Evolutionary conservation across 2,797 vertebrate genomes (phyloP).

Genomic region (Hippopotamyrus pictus): DNA sequence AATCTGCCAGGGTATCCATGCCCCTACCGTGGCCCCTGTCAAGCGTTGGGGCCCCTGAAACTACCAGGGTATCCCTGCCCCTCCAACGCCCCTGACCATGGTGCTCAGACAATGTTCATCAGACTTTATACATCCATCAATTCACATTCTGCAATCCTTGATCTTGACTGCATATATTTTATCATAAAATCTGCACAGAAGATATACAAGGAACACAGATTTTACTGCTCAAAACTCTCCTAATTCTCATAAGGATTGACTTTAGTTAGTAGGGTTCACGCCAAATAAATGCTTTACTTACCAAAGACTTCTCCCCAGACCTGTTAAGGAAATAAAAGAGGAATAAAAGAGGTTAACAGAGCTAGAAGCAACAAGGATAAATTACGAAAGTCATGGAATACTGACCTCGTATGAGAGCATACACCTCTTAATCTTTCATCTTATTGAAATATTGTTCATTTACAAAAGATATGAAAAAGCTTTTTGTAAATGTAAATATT

Average conservation of each 20-base stretch:
- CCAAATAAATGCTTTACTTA: slow-evolving; percentile 6
- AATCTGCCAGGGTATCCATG: background rate
- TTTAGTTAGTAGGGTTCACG: background rate
- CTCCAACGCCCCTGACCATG: background rate
- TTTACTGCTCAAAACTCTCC: background rate
- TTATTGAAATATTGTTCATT: background rate
- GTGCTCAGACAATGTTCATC: background rate
- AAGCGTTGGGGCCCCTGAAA: too few species aligned
- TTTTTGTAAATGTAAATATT: background rate
- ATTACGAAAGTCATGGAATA: background rate
- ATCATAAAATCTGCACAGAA: background rate
- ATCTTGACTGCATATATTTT: background rate
- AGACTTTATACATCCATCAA: background rate
- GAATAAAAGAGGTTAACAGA: background rate
- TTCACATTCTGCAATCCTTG: background rate
- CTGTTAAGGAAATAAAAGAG: background rate
- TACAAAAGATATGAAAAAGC: background rate
- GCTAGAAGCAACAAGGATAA: background rate
- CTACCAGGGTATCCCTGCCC: background rate
- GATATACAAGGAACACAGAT: background rate
- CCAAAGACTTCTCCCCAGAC: background rate
- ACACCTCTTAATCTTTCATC: background rate
- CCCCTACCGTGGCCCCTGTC: background rate
- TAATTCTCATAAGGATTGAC: background rate
- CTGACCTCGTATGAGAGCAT: background rate